Conservation (phyloP, 2,888 invertebrate species). For the Pandemis heparana region DNA sequence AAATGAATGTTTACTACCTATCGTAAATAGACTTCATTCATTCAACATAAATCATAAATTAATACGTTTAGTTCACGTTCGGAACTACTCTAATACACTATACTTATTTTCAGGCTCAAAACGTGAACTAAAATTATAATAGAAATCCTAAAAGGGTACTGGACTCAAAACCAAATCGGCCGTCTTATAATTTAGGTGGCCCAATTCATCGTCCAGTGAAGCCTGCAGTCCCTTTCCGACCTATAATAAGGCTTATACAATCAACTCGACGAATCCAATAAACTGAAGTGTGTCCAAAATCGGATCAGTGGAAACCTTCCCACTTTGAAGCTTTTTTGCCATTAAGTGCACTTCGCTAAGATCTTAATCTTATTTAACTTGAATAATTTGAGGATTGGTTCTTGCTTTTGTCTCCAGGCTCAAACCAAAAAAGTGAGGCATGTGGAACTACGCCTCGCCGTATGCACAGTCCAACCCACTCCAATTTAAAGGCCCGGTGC, state of each 20-base stretch:
- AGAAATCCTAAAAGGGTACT: background rate
- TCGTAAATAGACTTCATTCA: no score
- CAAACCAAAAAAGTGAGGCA: no score
- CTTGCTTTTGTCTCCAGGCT: background rate
- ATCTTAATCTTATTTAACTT: conserved; percentile 17
- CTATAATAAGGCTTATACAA: conserved; percentile 18
- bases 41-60: no score
- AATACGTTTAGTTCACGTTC: no score
- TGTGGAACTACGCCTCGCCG: no score
- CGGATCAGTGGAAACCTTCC: conserved; percentile 7
- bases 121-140: background rate
- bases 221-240: background rate
- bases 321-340: conserved; percentile 18
- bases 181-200: background rate
- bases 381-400: conserved; percentile 13
- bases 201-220: background rate
- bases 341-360: conserved; percentile 1
- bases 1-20: no score
- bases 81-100: no score
- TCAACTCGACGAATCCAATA: conserved; percentile 7
- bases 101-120: no score
- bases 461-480: no score
- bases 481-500: no score
- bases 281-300: conserved; percentile 16
- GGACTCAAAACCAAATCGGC: background rate